These are phyloP conservation scores for Drosophila lowei DNA, from an alignment of 1,140 invertebrate genomes.

Conservation along the genomic window DNA sequence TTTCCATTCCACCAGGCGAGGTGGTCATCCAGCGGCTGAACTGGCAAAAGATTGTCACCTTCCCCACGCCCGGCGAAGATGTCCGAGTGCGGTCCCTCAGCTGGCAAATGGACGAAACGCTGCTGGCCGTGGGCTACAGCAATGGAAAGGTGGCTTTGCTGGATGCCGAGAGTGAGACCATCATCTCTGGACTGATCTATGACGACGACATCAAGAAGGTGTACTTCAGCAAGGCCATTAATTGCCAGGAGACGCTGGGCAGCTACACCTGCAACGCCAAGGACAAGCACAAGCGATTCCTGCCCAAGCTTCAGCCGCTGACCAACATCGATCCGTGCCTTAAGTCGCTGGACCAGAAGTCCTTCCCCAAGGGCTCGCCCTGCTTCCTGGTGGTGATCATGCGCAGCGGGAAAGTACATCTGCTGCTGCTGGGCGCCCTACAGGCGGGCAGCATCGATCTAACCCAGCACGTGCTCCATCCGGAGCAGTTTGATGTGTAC, in stretches of 20 bases:
- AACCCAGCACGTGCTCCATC: constrained; percentile 84
- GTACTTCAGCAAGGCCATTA: constrained; percentile 84
- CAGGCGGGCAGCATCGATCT: constrained; percentile 89
- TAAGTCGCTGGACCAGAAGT: constrained; percentile 85
- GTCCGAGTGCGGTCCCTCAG: constrained; percentile 88
- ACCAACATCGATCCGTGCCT: constrained; percentile 72
- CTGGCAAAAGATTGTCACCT: constrained; percentile 96
- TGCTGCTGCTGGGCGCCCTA: constrained; percentile 94
- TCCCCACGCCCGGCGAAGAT: constrained; percentile 89
- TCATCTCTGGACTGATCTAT: constrained; percentile 88
- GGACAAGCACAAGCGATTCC: constrained; percentile 63
- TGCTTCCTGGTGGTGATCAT: constrained; percentile 92
- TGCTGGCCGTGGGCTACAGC: constrained; percentile 90
- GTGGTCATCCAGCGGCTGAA: constrained; percentile 93
- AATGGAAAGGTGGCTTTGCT: constrained; percentile 89
- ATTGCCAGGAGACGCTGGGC: constrained; percentile 42
- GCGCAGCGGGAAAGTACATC: constrained; percentile 87
- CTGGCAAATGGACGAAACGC: constrained; percentile 97
- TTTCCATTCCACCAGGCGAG: constrained; percentile 87
- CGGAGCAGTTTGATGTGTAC: constrained; percentile 85
- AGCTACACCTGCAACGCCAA: constrained; percentile 66
- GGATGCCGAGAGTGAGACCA: constrained; percentile 94
- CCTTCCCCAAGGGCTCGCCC: constrained; percentile 87
- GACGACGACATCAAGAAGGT: constrained; percentile 84
- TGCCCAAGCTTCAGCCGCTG: constrained; percentile 61